Evolutionary conservation across 2,888 invertebrate genomes (phyloP).

Genomic region (Tipula vernalis): DNA sequence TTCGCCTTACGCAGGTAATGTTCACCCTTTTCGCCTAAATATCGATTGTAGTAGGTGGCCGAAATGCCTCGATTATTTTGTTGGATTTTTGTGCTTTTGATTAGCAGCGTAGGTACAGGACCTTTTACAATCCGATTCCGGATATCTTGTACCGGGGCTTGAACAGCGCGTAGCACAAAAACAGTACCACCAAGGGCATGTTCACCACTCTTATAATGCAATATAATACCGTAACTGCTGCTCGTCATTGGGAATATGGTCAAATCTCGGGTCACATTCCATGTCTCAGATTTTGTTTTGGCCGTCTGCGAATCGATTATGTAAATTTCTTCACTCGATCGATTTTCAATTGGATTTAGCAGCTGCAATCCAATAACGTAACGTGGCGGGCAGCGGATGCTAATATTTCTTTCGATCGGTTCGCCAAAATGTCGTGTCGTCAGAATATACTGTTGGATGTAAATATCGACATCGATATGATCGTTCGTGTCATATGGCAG

Average conservation of each 20-base stretch:
- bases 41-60: constrained; percentile 77
- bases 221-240: constrained; percentile 63
- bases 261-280: constrained; percentile 71
- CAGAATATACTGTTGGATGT: constrained; percentile 68
- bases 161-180: constrained; percentile 59
- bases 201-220: constrained; percentile 67
- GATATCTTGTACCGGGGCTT: constrained; percentile 59
- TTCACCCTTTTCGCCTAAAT: constrained; percentile 73
- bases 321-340: constrained; percentile 71
- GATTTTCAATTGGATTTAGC: constrained; percentile 78
- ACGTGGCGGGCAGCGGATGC: constrained; percentile 61
- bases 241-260: constrained; percentile 85
- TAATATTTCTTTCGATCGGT: constrained; percentile 43
- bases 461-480: constrained; percentile 50
- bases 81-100: constrained; percentile 61
- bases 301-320: constrained; percentile 64
- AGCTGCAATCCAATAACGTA: constrained; percentile 82
- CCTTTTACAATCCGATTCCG: constrained; percentile 63
- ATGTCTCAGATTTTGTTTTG: constrained; percentile 50
- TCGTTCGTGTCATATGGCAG: constrained; percentile 52
- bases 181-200: constrained; percentile 73
- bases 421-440: constrained; percentile 53
- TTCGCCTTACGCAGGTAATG: constrained; percentile 78
- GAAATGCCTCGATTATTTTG: constrained; percentile 71
- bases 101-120: constrained; percentile 61